phyloP scores from a whole-genome alignment of 2,113 vertebrate species.

The Sphaerodactylus townsendi region DNA sequence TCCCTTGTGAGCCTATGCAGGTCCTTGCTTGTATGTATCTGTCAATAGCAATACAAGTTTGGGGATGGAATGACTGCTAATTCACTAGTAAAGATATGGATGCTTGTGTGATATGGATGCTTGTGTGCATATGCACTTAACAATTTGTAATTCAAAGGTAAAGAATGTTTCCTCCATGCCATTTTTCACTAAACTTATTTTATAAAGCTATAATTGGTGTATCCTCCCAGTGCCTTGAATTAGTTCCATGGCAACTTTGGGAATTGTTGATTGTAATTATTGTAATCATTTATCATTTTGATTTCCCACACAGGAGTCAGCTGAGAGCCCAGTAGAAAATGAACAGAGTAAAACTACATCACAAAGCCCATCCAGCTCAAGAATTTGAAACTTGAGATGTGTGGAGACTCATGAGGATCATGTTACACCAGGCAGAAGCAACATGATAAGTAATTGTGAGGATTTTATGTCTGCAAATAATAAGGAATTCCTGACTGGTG shows the following conservation, averaged over 20 bases:
- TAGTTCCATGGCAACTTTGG: background rate
- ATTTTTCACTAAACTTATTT: background rate
- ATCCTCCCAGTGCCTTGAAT: background rate
- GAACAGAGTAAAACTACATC: conserved; percentile 35
- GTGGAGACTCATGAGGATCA: background rate
- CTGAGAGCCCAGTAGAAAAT: conserved; percentile 53
- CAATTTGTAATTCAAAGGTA: background rate
- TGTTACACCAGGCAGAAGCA: background rate
- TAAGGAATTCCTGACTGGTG: background rate
- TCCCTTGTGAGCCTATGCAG: background rate
- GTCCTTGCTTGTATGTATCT: too few relatives aligned
- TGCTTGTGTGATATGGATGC: background rate
- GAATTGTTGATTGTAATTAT: background rate
- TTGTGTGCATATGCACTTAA: background rate
- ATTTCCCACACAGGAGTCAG: conserved; percentile 54
- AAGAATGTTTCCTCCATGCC: background rate
- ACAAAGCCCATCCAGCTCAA: conserved; percentile 41
- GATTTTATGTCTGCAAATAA: background rate
- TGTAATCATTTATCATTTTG: background rate
- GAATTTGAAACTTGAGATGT: conserved; percentile 34
- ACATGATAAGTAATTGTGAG: background rate
- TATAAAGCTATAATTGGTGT: background rate
- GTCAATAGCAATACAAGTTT: background rate
- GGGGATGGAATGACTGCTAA: background rate
- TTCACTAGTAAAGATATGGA: background rate